phyloP scores from a whole-genome alignment of 2,888 invertebrate genomes.

The Artemia sinica region DNA sequence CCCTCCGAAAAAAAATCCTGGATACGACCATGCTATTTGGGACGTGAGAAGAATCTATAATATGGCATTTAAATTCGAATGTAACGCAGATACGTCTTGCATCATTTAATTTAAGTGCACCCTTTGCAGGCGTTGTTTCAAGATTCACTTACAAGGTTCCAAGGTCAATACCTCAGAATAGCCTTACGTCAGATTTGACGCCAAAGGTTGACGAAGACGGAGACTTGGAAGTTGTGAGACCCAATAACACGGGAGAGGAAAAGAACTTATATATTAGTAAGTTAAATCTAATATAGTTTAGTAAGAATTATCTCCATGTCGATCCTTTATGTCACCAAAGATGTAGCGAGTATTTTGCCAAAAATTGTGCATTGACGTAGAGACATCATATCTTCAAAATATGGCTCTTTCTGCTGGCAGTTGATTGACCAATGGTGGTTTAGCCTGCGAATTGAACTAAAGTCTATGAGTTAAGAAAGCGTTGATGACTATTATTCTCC shows the following conservation, averaged over 20 bases:
- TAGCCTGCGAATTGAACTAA: no score
- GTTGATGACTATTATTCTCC: no score
- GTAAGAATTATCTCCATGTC: background rate
- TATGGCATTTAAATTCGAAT: no score
- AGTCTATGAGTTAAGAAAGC: no score
- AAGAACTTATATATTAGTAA: slow-evolving; percentile 16
- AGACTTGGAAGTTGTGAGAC: slow-evolving; percentile 39
- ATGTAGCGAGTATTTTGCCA: background rate
- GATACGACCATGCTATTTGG: no score
- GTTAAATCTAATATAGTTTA: background rate
- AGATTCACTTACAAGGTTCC: slow-evolving; percentile 4
- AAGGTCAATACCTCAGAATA: background rate
- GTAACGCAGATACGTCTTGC: no score
- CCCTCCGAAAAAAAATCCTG: no score
- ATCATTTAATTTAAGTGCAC: no score
- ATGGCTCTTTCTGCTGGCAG: no score
- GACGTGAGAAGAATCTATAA: no score
- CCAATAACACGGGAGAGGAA: slow-evolving; percentile 30
- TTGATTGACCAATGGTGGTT: no score
- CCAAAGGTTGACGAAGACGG: slow-evolving; percentile 45
- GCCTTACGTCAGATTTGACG: background rate
- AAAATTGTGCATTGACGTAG: background rate
- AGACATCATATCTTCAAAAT: no score
- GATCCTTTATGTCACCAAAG: background rate
- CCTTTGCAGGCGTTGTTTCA: background rate